Conservation (phyloP, 2,113 vertebrate genomes). For the Varanus salvator region DNA sequence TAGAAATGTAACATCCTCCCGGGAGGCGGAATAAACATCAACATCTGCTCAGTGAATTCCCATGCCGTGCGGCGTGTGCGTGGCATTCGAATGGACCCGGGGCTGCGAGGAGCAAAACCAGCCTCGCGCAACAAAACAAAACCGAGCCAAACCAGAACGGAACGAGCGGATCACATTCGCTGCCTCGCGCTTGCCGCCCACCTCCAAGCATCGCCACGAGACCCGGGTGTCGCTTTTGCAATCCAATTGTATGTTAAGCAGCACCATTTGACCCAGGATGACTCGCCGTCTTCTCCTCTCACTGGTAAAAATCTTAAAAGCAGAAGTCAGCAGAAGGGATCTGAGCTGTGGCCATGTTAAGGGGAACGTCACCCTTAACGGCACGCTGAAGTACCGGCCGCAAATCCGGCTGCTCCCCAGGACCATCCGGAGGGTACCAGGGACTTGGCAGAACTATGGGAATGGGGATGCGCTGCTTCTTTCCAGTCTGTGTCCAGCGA, state of each 20-base stretch:
- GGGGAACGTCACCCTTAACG: too few species aligned
- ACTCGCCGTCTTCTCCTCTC: not conserved
- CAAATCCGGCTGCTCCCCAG: too few species aligned
- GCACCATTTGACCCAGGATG: too few species aligned
- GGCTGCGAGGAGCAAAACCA: not conserved
- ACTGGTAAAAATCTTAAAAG: not conserved
- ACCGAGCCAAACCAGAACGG: too few species aligned
- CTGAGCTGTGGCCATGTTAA: not conserved
- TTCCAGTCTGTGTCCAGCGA: too few species aligned
- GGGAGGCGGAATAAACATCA: slow-evolving; percentile 53
- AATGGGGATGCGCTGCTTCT: too few species aligned
- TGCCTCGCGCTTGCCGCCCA: slow-evolving; percentile 18
- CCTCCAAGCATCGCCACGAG: not conserved
- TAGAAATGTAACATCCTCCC: slow-evolving; percentile 55
- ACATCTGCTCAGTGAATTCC: slow-evolving; percentile 15
- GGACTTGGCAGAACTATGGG: too few species aligned
- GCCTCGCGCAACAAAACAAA: not conserved
- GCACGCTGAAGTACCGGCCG: too few species aligned
- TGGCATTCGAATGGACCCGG: slow-evolving; percentile 23
- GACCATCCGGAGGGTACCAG: too few species aligned
- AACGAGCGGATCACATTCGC: not conserved
- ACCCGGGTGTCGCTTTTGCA: not conserved
- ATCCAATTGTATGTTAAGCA: not conserved
- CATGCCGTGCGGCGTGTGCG: not conserved
- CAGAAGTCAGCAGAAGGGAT: not conserved